Conservation (phyloP, 2,888 invertebrate species). For the Parelbella ahira region DNA sequence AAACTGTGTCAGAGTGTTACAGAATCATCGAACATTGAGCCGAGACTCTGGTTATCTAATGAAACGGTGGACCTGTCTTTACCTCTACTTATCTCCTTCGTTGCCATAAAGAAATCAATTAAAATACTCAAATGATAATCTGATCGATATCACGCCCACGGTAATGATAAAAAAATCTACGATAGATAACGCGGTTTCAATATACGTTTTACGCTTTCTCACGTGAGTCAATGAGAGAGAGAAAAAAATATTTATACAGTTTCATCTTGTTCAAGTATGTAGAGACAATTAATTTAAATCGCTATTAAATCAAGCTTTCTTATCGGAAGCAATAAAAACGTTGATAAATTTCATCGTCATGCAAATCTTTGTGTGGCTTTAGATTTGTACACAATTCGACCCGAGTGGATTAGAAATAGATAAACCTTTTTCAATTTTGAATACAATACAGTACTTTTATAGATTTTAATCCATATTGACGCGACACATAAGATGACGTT, state of each 20-base stretch:
- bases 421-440: slow-evolving; percentile 33
- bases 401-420: slow-evolving; percentile 32
- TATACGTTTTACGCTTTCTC: slow-evolving; percentile 14
- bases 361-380: slow-evolving; percentile 46
- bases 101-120: slow-evolving; percentile 23
- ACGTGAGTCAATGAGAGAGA: slow-evolving; percentile 20
- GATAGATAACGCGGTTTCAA: slow-evolving; percentile 12
- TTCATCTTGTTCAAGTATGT: slow-evolving; percentile 14
- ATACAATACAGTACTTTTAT: too few relatives aligned
- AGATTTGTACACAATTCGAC: slow-evolving; percentile 44
- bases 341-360: slow-evolving; percentile 44
- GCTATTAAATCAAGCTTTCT: slow-evolving; percentile 45
- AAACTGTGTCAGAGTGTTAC: too few relatives aligned
- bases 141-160: slow-evolving; percentile 21
- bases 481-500: too few relatives aligned
- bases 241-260: background rate
- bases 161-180: slow-evolving; percentile 23
- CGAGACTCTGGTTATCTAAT: slow-evolving; percentile 5
- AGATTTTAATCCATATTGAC: too few relatives aligned
- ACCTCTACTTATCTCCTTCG: slow-evolving; percentile 12
- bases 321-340: slow-evolving; percentile 41
- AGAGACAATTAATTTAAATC: slow-evolving; percentile 38
- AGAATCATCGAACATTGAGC: background rate
- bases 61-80: slow-evolving; percentile 5
- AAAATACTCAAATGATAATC: slow-evolving; percentile 23